phyloP scores from a whole-genome alignment of 1,140 invertebrate species.

The Aphis gossypii region DNA sequence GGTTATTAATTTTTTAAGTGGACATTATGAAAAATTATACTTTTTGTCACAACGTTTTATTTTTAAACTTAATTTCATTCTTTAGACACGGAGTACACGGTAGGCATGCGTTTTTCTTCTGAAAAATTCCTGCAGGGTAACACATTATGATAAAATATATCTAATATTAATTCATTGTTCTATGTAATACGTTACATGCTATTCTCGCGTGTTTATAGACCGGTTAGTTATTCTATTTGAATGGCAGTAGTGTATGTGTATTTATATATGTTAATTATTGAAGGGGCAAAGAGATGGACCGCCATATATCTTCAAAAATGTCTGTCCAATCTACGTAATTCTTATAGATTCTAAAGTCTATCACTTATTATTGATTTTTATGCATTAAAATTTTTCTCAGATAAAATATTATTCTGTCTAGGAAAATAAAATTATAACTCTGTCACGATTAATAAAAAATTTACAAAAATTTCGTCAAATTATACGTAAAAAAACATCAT shows the following conservation, averaged over 20 bases:
- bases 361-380: background rate
- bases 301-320: background rate
- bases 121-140: background rate
- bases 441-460: too few species aligned
- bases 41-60: background rate
- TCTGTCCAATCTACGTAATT: background rate
- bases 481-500: too few species aligned
- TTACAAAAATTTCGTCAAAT: too few species aligned
- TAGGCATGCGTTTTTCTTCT: background rate
- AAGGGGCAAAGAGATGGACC: background rate
- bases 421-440: too few species aligned
- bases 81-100: background rate
- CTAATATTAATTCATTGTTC: background rate
- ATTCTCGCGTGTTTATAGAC: background rate
- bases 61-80: background rate
- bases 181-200: background rate
- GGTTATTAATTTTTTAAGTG: background rate
- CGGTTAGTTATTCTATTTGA: background rate
- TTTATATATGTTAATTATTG: background rate
- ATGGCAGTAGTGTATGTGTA: background rate
- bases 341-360: too few species aligned
- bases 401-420: too few species aligned
- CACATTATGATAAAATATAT: background rate
- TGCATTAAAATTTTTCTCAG: background rate
- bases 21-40: background rate